Percentiles rank a stretch among this genome's conserved stretches.
Conservation (phyloP, 2,113 vertebrate species). For the Pangasianodon gigas region DNA sequence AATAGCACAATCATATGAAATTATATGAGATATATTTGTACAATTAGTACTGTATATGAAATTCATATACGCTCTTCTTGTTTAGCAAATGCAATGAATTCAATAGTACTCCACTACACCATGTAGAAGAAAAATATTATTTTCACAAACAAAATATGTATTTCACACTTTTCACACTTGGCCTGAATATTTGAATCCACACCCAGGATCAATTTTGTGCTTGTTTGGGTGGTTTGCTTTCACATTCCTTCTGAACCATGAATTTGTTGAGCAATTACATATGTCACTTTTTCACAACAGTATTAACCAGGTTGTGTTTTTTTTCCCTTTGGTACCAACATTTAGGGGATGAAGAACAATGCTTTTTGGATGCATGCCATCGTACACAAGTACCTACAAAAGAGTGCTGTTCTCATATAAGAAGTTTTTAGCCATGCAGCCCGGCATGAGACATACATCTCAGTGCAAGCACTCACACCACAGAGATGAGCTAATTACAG, state of each 20-base stretch:
- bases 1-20: no score
- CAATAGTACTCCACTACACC: no score
- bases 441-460: background rate
- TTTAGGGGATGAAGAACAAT: no score
- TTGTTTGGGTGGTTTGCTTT: background rate
- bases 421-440: background rate
- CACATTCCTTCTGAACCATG: background rate
- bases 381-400: no score
- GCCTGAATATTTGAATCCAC: background rate
- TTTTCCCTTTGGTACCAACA: no score
- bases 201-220: background rate
- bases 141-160: no score
- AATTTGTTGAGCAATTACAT: background rate
- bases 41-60: background rate
- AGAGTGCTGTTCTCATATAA: no score
- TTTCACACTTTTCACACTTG: background rate
- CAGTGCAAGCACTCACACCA: background rate
- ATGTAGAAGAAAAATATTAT: no score
- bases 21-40: no score
- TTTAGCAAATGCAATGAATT: background rate
- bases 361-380: no score
- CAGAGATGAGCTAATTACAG: background rate
- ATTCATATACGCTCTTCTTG: background rate
- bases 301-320: background rate
- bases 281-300: background rate